These are phyloP conservation scores for Drepanosiphum platanoidis DNA, from an alignment of 2,888 invertebrate genomes.

Conservation along the genomic window DNA sequence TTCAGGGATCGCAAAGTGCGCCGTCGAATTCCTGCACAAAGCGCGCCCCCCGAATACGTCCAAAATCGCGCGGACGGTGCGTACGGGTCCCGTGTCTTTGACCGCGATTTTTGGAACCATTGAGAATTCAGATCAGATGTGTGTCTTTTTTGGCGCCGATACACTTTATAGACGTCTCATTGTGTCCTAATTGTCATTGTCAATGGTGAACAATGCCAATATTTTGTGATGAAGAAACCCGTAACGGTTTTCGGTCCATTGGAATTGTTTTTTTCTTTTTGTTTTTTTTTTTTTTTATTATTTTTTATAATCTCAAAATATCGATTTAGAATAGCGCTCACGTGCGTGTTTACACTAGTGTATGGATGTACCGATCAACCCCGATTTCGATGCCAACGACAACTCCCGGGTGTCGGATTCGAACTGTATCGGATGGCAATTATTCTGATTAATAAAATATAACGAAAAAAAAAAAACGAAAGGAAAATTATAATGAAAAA, in stretches of 20 bases:
- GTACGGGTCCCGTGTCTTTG: background rate
- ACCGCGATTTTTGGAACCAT: constrained; percentile 49
- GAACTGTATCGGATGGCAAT: background rate
- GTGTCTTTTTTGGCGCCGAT: constrained; percentile 49
- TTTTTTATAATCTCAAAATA: constrained; percentile 19
- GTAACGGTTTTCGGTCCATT: constrained; percentile 46
- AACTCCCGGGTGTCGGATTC: background rate
- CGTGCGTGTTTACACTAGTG: too few relatives aligned
- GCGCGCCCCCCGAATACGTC: constrained; percentile 24
- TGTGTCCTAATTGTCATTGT: constrained; percentile 62
- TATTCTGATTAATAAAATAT: constrained; percentile 20
- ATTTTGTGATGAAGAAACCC: constrained; percentile 39
- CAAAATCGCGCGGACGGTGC: background rate
- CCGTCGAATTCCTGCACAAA: background rate
- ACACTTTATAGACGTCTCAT: constrained; percentile 30
- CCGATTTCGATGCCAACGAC: background rate
- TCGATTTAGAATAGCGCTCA: background rate
- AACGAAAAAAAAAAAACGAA: background rate
- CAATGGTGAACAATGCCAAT: constrained; percentile 60
- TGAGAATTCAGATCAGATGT: constrained; percentile 45
- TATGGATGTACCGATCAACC: background rate
- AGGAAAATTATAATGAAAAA: constrained; percentile 27
- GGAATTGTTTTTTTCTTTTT: constrained; percentile 6
- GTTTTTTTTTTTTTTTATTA: background rate
- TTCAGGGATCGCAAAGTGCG: constrained; percentile 46